Conservation (phyloP, 1,140 invertebrate genomes). For the Conus ventricosus region DNA sequence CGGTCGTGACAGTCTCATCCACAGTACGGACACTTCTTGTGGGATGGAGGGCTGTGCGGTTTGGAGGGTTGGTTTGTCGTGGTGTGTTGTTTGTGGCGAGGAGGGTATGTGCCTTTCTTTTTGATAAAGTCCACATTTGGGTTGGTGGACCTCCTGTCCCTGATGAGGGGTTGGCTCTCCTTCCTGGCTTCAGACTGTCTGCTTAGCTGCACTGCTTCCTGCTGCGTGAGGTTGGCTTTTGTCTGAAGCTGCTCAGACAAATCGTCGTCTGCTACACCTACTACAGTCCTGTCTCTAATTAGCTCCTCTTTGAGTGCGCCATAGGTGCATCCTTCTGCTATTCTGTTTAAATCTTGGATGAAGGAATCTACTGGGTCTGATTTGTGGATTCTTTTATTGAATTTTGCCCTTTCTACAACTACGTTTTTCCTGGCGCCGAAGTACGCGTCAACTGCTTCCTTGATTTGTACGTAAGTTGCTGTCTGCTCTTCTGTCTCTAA, state of each 20-base stretch:
- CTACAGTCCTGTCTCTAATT: not conserved
- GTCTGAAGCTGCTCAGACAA: too few relatives aligned
- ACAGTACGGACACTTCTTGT: too few relatives aligned
- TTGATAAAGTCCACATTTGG: too few relatives aligned
- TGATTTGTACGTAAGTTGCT: not conserved
- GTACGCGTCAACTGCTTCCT: not conserved
- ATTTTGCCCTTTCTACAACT: not conserved
- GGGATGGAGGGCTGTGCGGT: too few relatives aligned
- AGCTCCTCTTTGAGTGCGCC: conserved; percentile 5
- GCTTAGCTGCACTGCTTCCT: too few relatives aligned
- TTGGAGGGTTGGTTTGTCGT: too few relatives aligned
- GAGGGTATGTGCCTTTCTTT: too few relatives aligned
- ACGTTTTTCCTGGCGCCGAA: not conserved
- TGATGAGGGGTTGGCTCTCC: too few relatives aligned
- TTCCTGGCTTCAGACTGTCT: too few relatives aligned
- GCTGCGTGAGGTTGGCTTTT: too few relatives aligned
- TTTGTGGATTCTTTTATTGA: not conserved
- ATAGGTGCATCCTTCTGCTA: not conserved
- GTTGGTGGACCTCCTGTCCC: not conserved
- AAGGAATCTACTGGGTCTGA: not conserved
- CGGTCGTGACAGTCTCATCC: too few relatives aligned
- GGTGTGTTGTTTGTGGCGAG: too few relatives aligned
- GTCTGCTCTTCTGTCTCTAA: not conserved
- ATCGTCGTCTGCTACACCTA: not conserved
- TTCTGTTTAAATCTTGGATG: not conserved